A percentile compares a stretch with the other conserved stretches of the same genome.
These are phyloP conservation scores for Fringilla coelebs DNA, from an alignment of 2,797 vertebrate species.

Conservation along the genomic window DNA sequence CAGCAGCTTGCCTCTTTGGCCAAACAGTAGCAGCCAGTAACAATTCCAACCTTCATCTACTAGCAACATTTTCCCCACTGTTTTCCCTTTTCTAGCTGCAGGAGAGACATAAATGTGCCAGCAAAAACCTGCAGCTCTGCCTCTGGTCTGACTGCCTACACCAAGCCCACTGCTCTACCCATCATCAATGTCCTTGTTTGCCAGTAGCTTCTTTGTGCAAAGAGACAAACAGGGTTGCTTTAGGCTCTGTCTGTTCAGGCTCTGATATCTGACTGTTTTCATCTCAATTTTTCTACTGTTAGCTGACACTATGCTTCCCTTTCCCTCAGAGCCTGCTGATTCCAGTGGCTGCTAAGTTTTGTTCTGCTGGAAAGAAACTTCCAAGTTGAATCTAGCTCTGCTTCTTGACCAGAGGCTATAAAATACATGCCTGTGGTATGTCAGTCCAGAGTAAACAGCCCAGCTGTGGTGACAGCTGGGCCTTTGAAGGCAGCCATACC, in stretches of 20 bases:
- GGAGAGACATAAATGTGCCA: background rate
- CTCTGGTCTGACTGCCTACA: background rate
- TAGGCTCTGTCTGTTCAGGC: accelerated
- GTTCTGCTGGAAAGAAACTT: background rate
- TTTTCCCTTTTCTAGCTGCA: background rate
- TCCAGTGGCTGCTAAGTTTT: background rate
- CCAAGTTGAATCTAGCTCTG: accelerated
- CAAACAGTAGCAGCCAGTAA: background rate
- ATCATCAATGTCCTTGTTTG: background rate
- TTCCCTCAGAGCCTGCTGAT: background rate
- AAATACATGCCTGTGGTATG: accelerated
- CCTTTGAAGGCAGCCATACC: background rate
- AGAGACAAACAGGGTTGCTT: background rate
- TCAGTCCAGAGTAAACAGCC: background rate
- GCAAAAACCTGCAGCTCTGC: background rate
- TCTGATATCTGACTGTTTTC: background rate
- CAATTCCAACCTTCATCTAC: background rate
- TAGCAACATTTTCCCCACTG: background rate
- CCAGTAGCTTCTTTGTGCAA: background rate
- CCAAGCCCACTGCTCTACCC: background rate
- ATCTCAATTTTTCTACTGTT: background rate
- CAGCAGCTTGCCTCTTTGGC: background rate
- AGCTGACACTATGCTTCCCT: background rate
- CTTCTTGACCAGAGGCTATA: background rate
- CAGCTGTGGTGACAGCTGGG: background rate